Percentiles rank a stretch among this genome's conserved stretches.
Conservation (phyloP, 2,888 invertebrate species). For the Panzeria rudis region DNA sequence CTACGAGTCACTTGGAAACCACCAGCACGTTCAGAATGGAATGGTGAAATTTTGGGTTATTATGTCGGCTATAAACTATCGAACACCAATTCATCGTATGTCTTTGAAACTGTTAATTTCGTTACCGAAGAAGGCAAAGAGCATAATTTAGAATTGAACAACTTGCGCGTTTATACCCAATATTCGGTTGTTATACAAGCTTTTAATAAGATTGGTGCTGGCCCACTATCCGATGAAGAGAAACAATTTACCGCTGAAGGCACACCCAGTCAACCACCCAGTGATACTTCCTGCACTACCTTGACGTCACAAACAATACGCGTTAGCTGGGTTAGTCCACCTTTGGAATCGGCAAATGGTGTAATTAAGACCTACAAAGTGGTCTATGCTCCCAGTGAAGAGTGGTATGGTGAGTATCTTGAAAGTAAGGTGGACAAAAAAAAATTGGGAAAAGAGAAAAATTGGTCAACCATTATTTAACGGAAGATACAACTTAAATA, state of each 20-base stretch:
- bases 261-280: slow-evolving; percentile 95
- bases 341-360: slow-evolving; percentile 95
- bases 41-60: slow-evolving; percentile 95
- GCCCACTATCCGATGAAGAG: slow-evolving; percentile 94
- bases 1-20: slow-evolving; percentile 96
- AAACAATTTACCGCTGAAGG: slow-evolving; percentile 98
- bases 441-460: not conserved
- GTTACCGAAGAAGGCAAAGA: slow-evolving; percentile 96
- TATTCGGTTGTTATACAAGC: slow-evolving; percentile 98
- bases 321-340: slow-evolving; percentile 97
- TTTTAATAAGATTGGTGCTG: slow-evolving; percentile 96
- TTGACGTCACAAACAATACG: slow-evolving; percentile 97
- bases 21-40: slow-evolving; percentile 94
- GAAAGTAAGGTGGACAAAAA: no score
- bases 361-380: slow-evolving; percentile 98
- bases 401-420: slow-evolving; percentile 93
- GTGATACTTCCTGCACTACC: slow-evolving; percentile 95
- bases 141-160: slow-evolving; percentile 92
- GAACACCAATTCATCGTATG: slow-evolving; percentile 92
- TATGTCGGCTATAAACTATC: slow-evolving; percentile 95
- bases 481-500: no score
- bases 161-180: slow-evolving; percentile 95
- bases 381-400: slow-evolving; percentile 94
- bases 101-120: slow-evolving; percentile 96
- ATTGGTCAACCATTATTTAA: no score